A percentile compares a stretch with the other conserved stretches of the same genome.
Evolutionary conservation across 2,113 vertebrate genomes (phyloP).

Genomic region (Craseonycteris thonglongyai): DNA sequence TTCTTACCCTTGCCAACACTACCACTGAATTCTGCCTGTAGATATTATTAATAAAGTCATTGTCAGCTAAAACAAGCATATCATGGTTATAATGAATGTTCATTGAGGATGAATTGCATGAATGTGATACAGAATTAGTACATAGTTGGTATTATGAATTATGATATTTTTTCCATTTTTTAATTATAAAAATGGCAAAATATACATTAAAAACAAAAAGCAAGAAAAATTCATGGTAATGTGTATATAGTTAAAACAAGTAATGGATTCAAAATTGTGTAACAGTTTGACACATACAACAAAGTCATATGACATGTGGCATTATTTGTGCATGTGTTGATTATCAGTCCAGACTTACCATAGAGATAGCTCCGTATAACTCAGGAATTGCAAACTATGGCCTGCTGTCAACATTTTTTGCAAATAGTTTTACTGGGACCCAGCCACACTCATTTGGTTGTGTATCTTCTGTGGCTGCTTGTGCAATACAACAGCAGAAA

Average conservation of each 20-base stretch:
- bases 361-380: neutral
- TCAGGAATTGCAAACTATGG: neutral
- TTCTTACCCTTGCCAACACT: neutral
- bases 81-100: neutral
- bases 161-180: neutral
- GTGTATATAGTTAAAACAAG: neutral
- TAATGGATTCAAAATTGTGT: neutral
- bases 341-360: neutral
- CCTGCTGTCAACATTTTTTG: neutral
- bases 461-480: neutral
- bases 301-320: neutral
- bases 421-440: neutral
- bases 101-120: neutral
- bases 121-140: neutral
- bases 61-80: neutral
- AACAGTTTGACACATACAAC: neutral
- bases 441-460: neutral
- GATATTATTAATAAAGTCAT: neutral
- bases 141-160: neutral
- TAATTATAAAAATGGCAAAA: neutral
- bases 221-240: neutral
- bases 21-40: neutral
- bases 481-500: neutral
- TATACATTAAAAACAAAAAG: neutral
- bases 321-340: neutral